phyloP scores from a whole-genome alignment of 92 coral and sea anemone genomes.

The Epizoanthus rinbou region DNA sequence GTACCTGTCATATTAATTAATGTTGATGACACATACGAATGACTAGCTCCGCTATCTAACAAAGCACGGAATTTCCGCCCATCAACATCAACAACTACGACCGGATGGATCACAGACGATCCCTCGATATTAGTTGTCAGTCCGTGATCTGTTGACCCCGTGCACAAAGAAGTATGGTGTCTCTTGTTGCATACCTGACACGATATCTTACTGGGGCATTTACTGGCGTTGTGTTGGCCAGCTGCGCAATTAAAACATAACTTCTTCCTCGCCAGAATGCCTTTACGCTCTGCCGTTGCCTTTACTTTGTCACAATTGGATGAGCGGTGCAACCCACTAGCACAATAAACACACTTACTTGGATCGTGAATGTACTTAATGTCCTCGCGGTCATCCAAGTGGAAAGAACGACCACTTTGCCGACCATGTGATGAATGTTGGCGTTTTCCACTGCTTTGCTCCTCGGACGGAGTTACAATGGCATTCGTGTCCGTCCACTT shows the following conservation, averaged over 20 bases:
- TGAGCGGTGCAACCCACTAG: constrained; percentile 30
- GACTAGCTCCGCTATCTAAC: too few relatives aligned
- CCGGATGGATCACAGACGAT: constrained; percentile 48
- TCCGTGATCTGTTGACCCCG: constrained; percentile 12
- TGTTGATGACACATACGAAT: too few relatives aligned
- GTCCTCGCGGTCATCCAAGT: constrained; percentile 29
- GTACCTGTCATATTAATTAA: too few relatives aligned
- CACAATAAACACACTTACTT: constrained; percentile 40
- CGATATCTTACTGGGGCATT: constrained; percentile 47
- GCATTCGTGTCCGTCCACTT: constrained; percentile 50
- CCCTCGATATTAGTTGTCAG: constrained; percentile 28
- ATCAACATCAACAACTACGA: constrained; percentile 27
- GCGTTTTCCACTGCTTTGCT: not conserved
- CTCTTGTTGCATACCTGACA: constrained; percentile 46
- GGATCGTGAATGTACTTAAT: not conserved
- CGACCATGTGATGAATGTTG: constrained; percentile 6
- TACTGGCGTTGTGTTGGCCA: constrained; percentile 45
- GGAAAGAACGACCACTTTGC: not conserved
- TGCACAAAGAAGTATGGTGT: constrained; percentile 53
- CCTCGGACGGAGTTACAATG: constrained; percentile 1
- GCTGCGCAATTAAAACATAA: constrained; percentile 55
- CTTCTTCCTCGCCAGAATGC: constrained; percentile 17
- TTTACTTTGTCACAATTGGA: constrained; percentile 16
- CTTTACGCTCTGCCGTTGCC: constrained; percentile 25
- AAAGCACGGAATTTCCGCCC: too few relatives aligned